These are phyloP conservation scores for Lamprologus sp. DNA, from an alignment of 2,113 vertebrate species.

Conservation along the genomic window DNA sequence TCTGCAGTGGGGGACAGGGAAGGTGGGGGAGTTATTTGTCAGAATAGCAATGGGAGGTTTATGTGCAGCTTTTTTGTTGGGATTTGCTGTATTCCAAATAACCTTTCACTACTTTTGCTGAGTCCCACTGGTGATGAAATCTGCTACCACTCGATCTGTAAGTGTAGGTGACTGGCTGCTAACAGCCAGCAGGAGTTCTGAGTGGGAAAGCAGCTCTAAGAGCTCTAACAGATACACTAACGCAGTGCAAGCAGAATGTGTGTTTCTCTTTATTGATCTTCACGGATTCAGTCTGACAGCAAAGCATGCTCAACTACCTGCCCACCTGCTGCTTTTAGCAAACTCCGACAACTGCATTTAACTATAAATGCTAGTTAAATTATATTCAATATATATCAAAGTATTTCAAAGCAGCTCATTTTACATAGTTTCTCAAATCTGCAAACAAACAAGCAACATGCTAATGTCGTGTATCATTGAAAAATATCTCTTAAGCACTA, in stretches of 20 bases:
- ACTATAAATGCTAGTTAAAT: background rate
- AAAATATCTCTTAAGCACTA: slow-evolving; percentile 28
- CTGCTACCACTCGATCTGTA: background rate
- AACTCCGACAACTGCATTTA: background rate
- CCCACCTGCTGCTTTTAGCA: background rate
- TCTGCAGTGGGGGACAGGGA: slow-evolving; percentile 50
- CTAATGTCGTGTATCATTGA: background rate
- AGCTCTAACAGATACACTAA: slow-evolving; percentile 7
- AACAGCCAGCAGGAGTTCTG: slow-evolving; percentile 23
- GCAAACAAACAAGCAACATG: background rate
- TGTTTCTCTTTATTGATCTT: background rate
- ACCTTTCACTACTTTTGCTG: background rate
- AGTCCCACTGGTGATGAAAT: background rate
- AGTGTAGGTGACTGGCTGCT: background rate
- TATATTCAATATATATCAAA: background rate
- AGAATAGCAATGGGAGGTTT: background rate
- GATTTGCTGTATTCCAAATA: background rate
- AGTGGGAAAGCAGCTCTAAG: slow-evolving; percentile 25
- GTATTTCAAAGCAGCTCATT: background rate
- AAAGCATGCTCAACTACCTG: background rate
- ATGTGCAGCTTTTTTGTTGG: background rate
- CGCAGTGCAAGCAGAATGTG: background rate
- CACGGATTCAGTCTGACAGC: background rate
- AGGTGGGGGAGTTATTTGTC: background rate
- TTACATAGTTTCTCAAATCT: background rate